Base-by-base conservation (phyloP, 2,888 invertebrate genomes). In the Timema podura region DNA sequence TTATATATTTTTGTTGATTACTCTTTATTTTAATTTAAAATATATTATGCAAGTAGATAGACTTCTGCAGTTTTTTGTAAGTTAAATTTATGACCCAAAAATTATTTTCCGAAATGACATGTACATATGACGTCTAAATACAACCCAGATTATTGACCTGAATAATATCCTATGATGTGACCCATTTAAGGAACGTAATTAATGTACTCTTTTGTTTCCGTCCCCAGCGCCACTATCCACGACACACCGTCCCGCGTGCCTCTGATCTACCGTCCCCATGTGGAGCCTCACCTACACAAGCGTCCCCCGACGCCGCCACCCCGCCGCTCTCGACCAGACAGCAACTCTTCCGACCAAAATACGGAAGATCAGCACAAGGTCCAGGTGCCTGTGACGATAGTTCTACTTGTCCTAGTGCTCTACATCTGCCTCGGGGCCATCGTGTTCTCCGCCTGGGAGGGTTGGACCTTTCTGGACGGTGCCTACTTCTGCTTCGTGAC, bases 401-500 rank as follows among this genome's bases (percentile, higher is more conserved):
- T 89, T 64, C 80, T 92, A 51, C 83, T 88, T 73, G 86, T 93
- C 67, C 87, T 93, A 64, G 82, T 88, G 67, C 86, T 86, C 61
- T 93, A 93, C 82, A 86, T 93, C 74, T 88, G 89, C 76, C 82
- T 89, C 10, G 93, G 93, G 1, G 92, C 93, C 0, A 87, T 87
- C 47, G 86, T 90, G 72, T 92, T 93, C 82, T 89, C 91, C 16
- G 84, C 89, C n/a, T 90, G 91, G 87, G 91, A 91, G 78, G 89
- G 89, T 76, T 92, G 92, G 91, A 88, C 88, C 72, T 89, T 91
- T 79, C 84, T 92, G 64, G 92, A 93, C 79, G 91, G 91, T 8
- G 89, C 90, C 5, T 93, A 93, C 81, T 92, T 93, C 81, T 92
- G 93, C 79, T 93, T 93, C 81, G 90, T 92, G 74, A 92, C 93